Conservation (phyloP, 2,113 vertebrate genomes). For the Pseudonaja textilis region DNA sequence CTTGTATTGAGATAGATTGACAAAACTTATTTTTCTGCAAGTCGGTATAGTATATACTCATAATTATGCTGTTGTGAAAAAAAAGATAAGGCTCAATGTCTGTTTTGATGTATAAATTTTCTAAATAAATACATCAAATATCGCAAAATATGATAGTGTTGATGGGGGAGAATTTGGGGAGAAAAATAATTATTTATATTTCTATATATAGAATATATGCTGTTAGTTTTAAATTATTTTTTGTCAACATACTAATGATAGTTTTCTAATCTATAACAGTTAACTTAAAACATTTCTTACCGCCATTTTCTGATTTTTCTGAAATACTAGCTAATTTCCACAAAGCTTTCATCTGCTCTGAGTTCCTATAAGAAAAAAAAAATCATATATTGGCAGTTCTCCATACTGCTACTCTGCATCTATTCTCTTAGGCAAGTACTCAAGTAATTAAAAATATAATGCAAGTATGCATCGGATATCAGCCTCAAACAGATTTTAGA, state of each 20-base stretch:
- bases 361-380: conserved; percentile 77
- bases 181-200: neutral
- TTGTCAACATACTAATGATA: neutral
- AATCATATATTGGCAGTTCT: neutral
- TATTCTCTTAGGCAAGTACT: neutral
- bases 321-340: conserved; percentile 95
- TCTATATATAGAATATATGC: neutral
- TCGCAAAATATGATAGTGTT: neutral
- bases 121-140: neutral
- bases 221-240: neutral
- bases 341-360: conserved; percentile 92
- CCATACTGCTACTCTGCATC: neutral
- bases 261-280: neutral
- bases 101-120: neutral
- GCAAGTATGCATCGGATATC: neutral
- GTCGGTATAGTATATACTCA: neutral
- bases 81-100: neutral
- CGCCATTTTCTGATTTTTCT: conserved; percentile 95
- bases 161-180: neutral
- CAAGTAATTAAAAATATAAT: neutral
- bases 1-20: neutral
- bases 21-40: neutral
- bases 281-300: conserved; percentile 62
- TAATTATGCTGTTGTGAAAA: neutral
- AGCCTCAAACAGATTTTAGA: neutral